A percentile compares a stretch with the other conserved stretches of the same genome.
phyloP scores from a whole-genome alignment of 2,888 invertebrate species.

The Antheraea yamamai region DNA sequence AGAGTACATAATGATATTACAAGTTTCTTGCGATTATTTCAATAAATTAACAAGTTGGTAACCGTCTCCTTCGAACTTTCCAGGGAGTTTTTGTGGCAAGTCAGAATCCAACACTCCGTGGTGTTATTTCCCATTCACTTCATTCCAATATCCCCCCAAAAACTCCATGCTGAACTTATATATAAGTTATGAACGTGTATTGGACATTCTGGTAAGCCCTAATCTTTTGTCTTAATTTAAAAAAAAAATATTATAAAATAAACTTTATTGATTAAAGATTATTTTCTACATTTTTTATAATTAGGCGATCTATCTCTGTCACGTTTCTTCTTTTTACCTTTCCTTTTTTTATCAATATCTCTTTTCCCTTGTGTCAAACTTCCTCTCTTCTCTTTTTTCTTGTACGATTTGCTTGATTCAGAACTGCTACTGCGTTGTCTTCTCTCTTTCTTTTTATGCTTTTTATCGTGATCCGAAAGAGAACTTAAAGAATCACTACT shows the following conservation, averaged over 20 bases:
- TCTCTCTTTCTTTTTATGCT: slow-evolving; percentile 39
- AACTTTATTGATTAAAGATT: slow-evolving; percentile 38
- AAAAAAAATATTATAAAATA: neutral
- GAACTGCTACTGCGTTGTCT: slow-evolving; percentile 46
- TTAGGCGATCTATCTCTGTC: slow-evolving; percentile 79
- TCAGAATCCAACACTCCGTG: too few relatives aligned
- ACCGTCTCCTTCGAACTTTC: too few relatives aligned
- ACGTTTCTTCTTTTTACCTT: slow-evolving; percentile 80
- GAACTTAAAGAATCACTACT: slow-evolving; percentile 43
- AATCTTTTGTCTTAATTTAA: too few relatives aligned
- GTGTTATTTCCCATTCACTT: too few relatives aligned
- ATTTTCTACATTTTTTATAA: slow-evolving; percentile 75
- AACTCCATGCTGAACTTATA: too few relatives aligned
- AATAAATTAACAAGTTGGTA: too few relatives aligned
- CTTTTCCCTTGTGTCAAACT: slow-evolving; percentile 64
- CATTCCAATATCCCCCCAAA: too few relatives aligned
- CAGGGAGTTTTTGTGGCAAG: too few relatives aligned
- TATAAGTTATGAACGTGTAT: too few relatives aligned
- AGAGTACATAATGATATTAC: too few relatives aligned
- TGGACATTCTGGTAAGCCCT: too few relatives aligned
- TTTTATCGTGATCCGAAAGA: slow-evolving; percentile 50
- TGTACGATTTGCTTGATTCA: slow-evolving; percentile 46
- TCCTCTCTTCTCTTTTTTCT: slow-evolving; percentile 57
- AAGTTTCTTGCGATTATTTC: too few relatives aligned
- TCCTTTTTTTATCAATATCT: slow-evolving; percentile 82